phyloP scores from a whole-genome alignment of 2,113 vertebrate species.

The Atlantisia rogersi region DNA sequence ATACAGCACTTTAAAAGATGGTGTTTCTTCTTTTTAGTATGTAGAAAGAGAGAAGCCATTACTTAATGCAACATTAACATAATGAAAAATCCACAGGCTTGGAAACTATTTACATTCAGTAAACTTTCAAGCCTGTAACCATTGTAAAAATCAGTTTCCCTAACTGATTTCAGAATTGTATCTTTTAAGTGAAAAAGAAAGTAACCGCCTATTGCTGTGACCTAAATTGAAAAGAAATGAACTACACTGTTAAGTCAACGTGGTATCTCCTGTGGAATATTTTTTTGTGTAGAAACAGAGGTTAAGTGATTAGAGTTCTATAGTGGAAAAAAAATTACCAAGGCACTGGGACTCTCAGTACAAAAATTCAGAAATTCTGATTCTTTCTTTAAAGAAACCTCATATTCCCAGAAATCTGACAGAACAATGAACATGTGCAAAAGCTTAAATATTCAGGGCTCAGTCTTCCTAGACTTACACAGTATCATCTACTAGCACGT shows the following conservation, averaged over 20 bases:
- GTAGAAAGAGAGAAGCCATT: neutral
- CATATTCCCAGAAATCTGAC: neutral
- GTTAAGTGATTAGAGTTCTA: neutral
- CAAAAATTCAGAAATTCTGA: neutral
- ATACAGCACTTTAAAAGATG: neutral
- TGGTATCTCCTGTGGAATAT: neutral
- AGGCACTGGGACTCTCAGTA: neutral
- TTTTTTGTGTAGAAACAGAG: neutral
- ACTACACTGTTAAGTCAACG: neutral
- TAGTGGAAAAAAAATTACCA: neutral
- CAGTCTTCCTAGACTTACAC: neutral
- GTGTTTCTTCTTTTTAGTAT: neutral
- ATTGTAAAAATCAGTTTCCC: neutral
- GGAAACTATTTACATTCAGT: neutral
- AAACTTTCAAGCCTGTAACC: neutral
- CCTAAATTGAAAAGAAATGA: neutral
- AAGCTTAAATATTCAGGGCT: neutral
- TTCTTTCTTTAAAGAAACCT: neutral
- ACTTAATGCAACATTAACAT: neutral
- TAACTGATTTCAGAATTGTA: neutral
- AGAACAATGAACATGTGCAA: neutral
- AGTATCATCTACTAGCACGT: neutral
- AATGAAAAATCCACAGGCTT: neutral
- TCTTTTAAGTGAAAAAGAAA: neutral
- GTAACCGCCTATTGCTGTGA: neutral